Evolutionary conservation across 64 coral and sea anemone genomes (phyloP).

Genomic region (Cladopsammia gracilis): DNA sequence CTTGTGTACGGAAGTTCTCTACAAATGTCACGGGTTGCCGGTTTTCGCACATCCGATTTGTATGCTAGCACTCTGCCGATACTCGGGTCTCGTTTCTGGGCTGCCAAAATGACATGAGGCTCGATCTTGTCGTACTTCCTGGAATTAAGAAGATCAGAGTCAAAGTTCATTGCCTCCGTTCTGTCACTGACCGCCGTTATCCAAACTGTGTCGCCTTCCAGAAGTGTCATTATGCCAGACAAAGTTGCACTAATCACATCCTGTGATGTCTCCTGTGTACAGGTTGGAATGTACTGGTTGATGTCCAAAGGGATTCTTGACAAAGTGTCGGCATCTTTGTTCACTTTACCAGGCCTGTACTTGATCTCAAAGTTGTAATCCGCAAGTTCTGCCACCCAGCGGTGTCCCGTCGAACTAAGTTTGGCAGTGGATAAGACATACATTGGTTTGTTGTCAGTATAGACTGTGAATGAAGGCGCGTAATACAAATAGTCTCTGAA

Average conservation of each 20-base stretch:
- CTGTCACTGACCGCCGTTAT: not conserved
- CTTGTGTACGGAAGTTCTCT: not conserved
- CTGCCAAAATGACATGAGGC: not conserved
- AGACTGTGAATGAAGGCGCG: too few relatives aligned
- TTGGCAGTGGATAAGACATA: too few relatives aligned
- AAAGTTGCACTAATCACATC: conserved; percentile 20
- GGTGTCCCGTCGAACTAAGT: too few relatives aligned
- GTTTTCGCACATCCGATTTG: not conserved
- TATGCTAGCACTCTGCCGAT: not conserved
- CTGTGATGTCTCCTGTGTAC: conserved; percentile 21
- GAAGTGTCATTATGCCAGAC: conserved; percentile 17
- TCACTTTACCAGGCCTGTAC: too few relatives aligned
- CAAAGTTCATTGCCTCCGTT: not conserved
- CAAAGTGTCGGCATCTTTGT: conserved; percentile 24
- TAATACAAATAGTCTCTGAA: too few relatives aligned
- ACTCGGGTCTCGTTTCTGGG: conserved; percentile 45
- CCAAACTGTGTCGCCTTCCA: too few relatives aligned
- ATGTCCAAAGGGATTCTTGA: conserved; percentile 26
- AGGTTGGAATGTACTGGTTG: not conserved
- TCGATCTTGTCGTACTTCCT: not conserved
- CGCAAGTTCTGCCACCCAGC: too few relatives aligned
- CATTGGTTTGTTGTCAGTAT: too few relatives aligned
- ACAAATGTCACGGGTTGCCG: not conserved
- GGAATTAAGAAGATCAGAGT: not conserved
- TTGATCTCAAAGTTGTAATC: too few relatives aligned